Evolutionary conservation across 2,113 vertebrate genomes (phyloP).

Genomic region (Acrocephalus arundinaceus): DNA sequence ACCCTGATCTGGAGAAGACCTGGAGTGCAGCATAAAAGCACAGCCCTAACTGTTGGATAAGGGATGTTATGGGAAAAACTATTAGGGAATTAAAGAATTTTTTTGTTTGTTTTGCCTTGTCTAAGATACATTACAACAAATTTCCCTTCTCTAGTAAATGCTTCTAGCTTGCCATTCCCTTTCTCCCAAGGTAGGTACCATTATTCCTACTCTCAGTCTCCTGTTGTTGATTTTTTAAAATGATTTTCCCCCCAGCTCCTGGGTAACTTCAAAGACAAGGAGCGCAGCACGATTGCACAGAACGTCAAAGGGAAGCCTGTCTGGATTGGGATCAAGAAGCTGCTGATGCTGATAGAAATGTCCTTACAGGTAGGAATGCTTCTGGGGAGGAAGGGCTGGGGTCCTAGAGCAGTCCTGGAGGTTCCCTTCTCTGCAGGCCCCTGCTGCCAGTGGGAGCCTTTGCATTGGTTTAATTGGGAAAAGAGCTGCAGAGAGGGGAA

Average conservation of each 20-base stretch:
- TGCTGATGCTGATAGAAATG: constrained; percentile 98
- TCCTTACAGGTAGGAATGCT: constrained; percentile 84
- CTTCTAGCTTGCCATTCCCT: not conserved
- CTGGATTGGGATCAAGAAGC: constrained; percentile 95
- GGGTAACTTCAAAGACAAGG: constrained; percentile 90
- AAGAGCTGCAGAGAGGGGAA: not conserved
- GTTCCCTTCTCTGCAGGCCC: not conserved
- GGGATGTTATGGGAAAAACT: not conserved
- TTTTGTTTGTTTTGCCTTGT: not conserved
- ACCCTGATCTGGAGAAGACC: not conserved
- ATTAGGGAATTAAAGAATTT: not conserved
- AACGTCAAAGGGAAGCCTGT: constrained; percentile 81
- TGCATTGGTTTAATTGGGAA: not conserved
- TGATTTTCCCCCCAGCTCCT: constrained; percentile 78
- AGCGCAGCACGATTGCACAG: constrained; percentile 84
- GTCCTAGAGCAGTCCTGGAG: not conserved
- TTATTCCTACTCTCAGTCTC: not conserved
- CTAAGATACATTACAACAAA: not conserved
- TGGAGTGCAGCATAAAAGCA: not conserved
- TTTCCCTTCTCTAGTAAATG: not conserved
- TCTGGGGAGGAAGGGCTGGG: not conserved
- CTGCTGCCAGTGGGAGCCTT: constrained; percentile 62
- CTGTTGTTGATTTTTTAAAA: not conserved
- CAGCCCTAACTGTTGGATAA: not conserved
- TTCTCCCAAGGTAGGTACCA: not conserved